A percentile compares a stretch with the other conserved stretches of the same genome.
phyloP scores from a whole-genome alignment of 2,113 vertebrate genomes.

The Podarcis raffonei region DNA sequence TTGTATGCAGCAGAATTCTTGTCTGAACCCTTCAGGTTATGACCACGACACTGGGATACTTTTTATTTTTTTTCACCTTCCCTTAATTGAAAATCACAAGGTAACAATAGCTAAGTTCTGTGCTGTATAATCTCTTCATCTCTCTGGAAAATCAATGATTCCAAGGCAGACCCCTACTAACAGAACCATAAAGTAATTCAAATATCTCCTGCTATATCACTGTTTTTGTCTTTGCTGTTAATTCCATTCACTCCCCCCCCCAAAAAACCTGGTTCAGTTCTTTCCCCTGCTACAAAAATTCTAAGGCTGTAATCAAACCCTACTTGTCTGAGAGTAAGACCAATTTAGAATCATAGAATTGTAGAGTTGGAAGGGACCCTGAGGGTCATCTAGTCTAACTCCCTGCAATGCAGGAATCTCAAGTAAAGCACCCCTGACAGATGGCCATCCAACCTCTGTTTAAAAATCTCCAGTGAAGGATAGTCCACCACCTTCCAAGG shows the following conservation, averaged over 20 bases:
- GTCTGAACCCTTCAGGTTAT: constrained; percentile 44
- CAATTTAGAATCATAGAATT: no score
- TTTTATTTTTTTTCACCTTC: constrained; percentile 47
- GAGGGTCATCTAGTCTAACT: no score
- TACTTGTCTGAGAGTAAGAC: no score
- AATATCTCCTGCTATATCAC: constrained; percentile 41
- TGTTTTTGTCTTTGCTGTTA: constrained; percentile 30
- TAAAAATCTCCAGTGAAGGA: no score
- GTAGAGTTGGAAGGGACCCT: no score
- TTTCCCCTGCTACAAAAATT: no score
- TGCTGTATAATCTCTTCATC: constrained; percentile 53
- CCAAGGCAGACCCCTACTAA: constrained; percentile 36
- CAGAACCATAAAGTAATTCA: constrained; percentile 23
- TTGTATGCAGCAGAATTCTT: constrained; percentile 42
- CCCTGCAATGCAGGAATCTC: no score
- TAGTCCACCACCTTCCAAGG: no score
- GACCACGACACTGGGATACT: constrained; percentile 41
- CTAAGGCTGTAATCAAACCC: no score
- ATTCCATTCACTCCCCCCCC: background rate
- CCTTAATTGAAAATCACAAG: constrained; percentile 62
- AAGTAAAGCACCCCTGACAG: no score
- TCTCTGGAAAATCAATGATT: constrained; percentile 48
- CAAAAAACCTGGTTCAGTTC: background rate
- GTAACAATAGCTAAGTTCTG: constrained; percentile 42
- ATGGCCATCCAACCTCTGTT: no score